phyloP scores from a whole-genome alignment of 2,113 vertebrate genomes.

The Muntiacus reevesi region DNA sequence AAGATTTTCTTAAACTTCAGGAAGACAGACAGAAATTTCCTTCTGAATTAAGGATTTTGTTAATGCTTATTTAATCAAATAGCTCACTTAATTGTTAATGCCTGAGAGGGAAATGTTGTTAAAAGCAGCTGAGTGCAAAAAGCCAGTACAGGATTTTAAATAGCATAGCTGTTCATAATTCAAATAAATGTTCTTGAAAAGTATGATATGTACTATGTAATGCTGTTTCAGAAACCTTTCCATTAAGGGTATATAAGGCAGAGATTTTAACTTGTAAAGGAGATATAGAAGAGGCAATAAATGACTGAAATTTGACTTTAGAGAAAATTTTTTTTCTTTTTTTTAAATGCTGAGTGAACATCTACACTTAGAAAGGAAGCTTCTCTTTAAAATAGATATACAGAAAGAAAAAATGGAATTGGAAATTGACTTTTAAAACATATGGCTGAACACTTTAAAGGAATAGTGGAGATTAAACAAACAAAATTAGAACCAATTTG shows the following conservation, averaged over 20 bases:
- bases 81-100: neutral
- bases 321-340: neutral
- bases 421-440: neutral
- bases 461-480: neutral
- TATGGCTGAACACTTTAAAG: neutral
- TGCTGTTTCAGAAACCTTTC: neutral
- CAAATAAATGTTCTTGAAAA: neutral
- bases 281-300: neutral
- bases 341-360: neutral
- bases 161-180: neutral
- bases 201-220: neutral
- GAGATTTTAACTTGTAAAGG: neutral
- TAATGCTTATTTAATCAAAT: conserved; percentile 12
- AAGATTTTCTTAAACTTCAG: conserved; percentile 13
- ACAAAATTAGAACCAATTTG: neutral
- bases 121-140: neutral
- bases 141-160: neutral
- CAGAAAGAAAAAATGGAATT: neutral
- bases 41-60: neutral
- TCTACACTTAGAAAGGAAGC: neutral
- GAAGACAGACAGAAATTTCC: neutral
- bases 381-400: neutral
- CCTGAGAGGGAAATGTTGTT: neutral
- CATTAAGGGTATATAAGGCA: neutral
- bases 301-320: neutral